phyloP scores from a whole-genome alignment of 2,888 invertebrate species.

The Athalia cordata region DNA sequence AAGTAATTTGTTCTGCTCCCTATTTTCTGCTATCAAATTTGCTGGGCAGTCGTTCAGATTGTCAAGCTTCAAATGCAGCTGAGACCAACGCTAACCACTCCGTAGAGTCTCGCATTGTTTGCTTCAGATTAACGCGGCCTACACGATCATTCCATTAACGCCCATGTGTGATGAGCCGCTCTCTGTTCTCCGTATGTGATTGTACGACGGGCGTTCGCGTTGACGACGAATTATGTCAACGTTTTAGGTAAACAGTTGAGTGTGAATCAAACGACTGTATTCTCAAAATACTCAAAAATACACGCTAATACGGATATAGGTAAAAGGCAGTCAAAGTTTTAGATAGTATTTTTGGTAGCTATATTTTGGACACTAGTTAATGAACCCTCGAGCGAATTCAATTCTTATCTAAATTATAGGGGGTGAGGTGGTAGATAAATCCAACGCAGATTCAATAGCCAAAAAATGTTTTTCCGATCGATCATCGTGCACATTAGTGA shows the following conservation, averaged over 20 bases:
- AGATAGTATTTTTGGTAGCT: not conserved
- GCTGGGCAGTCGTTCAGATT: constrained; percentile 13
- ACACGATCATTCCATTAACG: constrained; percentile 68
- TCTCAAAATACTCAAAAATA: not conserved
- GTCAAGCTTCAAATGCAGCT: constrained; percentile 32
- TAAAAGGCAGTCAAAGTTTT: not conserved
- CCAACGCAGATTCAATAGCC: constrained; percentile 1
- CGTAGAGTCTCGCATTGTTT: constrained; percentile 46
- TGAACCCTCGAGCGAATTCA: constrained; percentile 18
- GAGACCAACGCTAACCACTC: constrained; percentile 18
- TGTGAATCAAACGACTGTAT: not conserved
- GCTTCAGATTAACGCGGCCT: constrained; percentile 61
- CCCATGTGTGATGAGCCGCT: constrained; percentile 42
- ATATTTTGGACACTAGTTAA: constrained; percentile 3
- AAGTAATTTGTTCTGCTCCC: not conserved
- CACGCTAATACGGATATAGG: not conserved
- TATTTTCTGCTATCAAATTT: constrained; percentile 4
- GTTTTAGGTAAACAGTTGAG: not conserved
- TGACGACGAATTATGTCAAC: constrained; percentile 31
- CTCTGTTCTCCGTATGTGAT: constrained; percentile 21
- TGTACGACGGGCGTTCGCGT: constrained; percentile 2
- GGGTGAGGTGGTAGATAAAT: constrained; percentile 21
- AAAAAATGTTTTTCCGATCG: constrained; percentile 5
- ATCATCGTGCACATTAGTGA: constrained; percentile 13
- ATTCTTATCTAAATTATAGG: constrained; percentile 23